phyloP scores from a whole-genome alignment of 2,113 vertebrate genomes.

The Hoplias malabaricus region DNA sequence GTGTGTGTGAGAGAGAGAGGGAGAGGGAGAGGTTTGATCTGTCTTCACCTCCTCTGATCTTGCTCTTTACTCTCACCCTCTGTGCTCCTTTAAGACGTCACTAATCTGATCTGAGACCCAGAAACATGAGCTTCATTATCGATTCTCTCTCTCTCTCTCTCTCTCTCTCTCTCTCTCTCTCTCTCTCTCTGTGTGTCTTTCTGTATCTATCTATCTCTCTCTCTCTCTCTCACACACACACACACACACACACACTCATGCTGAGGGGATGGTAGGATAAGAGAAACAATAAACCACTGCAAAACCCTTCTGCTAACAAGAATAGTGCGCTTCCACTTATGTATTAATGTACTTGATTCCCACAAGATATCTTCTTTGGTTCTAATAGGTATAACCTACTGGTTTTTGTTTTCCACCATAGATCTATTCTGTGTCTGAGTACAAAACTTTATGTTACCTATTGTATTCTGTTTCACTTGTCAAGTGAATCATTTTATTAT shows the following conservation, averaged over 20 bases:
- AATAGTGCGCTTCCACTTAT: neutral
- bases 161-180: constrained; percentile 24
- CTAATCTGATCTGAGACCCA: constrained; percentile 33
- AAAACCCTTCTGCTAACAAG: neutral
- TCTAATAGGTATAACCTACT: no score
- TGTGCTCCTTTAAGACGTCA: constrained; percentile 28
- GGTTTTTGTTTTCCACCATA: no score
- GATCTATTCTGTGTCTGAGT: no score
- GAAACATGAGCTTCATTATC: constrained; percentile 43
- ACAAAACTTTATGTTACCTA: no score
- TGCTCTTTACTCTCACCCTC: constrained; percentile 21
- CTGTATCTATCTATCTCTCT: constrained; percentile 24
- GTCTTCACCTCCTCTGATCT: constrained; percentile 26
- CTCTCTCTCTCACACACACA: constrained; percentile 29
- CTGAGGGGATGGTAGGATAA: neutral
- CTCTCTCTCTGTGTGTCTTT: constrained; percentile 31
- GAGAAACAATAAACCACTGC: neutral
- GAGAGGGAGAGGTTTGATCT: neutral
- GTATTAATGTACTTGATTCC: no score
- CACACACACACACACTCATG: no score
- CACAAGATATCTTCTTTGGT: neutral
- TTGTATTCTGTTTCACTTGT: no score
- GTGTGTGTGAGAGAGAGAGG: neutral
- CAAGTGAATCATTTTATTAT: no score
- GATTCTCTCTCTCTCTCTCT: constrained; percentile 33